These are phyloP conservation scores for Archips crataeganus DNA, from an alignment of 2,888 invertebrate species.

Conservation along the genomic window DNA sequence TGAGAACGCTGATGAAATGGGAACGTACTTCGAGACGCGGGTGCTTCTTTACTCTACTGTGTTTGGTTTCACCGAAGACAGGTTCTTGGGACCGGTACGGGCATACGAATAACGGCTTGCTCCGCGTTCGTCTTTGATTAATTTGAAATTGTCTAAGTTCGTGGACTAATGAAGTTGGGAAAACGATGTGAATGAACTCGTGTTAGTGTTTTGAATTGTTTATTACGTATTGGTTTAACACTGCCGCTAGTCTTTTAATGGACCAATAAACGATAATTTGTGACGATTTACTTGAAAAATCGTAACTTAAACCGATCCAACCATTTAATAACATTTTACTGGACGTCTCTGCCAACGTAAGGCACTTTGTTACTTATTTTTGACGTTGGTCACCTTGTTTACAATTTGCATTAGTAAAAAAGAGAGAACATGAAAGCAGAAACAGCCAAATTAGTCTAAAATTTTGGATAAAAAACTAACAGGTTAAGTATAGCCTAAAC, in stretches of 20 bases:
- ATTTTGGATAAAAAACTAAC: background rate
- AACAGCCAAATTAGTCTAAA: background rate
- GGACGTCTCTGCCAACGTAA: too few relatives aligned
- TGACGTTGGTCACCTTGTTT: background rate
- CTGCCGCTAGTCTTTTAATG: background rate
- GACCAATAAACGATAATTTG: background rate
- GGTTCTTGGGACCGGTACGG: slow-evolving; percentile 52
- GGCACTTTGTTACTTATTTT: too few relatives aligned
- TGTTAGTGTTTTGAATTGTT: background rate
- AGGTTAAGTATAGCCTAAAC: background rate
- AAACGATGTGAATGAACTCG: slow-evolving; percentile 13
- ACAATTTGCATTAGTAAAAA: background rate
- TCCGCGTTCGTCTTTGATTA: slow-evolving; percentile 39
- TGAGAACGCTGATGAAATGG: slow-evolving; percentile 64
- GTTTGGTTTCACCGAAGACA: slow-evolving; percentile 72
- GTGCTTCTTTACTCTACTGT: slow-evolving; percentile 65
- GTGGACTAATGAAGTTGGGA: slow-evolving; percentile 15
- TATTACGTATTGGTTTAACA: background rate
- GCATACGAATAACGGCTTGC: slow-evolving; percentile 38
- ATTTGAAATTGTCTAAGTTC: slow-evolving; percentile 36
- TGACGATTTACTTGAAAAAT: background rate
- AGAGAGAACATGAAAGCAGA: background rate
- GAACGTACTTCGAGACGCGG: slow-evolving; percentile 57
- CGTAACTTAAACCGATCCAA: background rate
- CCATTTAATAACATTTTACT: too few relatives aligned